Percentiles rank a stretch among this genome's conserved stretches.
Conservation (phyloP, 2,888 invertebrate genomes). For the Epinotia ramella region DNA sequence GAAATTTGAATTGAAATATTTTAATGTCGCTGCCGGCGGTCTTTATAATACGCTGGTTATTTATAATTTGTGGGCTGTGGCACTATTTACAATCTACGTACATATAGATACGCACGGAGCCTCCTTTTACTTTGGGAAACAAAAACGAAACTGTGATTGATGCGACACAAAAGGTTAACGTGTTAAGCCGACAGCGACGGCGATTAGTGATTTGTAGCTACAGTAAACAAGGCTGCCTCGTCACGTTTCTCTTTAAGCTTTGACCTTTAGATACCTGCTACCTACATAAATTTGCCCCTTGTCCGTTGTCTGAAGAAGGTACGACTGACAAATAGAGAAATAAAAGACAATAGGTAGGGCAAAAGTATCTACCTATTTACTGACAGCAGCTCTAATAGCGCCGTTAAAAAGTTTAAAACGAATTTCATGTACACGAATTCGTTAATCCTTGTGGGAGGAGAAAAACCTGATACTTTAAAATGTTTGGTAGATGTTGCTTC, state of each 20-base stretch:
- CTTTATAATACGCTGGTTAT: neutral
- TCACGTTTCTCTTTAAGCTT: constrained; percentile 8
- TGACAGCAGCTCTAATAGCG: neutral
- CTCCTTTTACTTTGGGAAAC: neutral
- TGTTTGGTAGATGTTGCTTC: neutral
- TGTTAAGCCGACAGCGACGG: constrained; percentile 6
- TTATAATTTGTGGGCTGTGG: neutral
- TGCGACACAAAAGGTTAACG: constrained; percentile 17
- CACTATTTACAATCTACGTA: neutral
- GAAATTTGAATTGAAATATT: no score
- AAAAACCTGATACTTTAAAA: neutral
- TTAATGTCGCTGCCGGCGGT: neutral
- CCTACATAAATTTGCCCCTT: neutral
- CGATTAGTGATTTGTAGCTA: constrained; percentile 17
- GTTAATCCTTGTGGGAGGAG: neutral
- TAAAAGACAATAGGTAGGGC: neutral
- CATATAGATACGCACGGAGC: neutral
- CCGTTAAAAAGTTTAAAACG: neutral
- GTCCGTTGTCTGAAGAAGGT: neutral
- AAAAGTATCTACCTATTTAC: neutral
- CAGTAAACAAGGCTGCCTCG: neutral
- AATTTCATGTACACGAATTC: neutral
- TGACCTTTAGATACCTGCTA: constrained; percentile 8
- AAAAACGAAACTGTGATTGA: constrained; percentile 18
- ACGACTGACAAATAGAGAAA: neutral